Evolutionary conservation across 2,797 vertebrate species (phyloP), one percentile per base, ranked within the genome.

Genomic region (Centroberyx gerrardi): DNA sequence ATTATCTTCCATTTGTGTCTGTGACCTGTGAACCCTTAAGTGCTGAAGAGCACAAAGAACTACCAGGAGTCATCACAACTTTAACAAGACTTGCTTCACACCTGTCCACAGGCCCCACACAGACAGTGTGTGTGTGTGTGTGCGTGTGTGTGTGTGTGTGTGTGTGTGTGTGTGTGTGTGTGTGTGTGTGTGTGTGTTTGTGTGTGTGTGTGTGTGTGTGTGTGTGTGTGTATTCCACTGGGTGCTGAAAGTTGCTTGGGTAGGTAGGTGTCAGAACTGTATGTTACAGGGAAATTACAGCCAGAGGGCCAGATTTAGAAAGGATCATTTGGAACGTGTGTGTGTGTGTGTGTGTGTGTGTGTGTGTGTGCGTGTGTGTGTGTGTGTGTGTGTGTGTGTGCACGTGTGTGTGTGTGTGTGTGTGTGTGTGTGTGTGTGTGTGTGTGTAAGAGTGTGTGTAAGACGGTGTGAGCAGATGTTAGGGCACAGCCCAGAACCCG

Each of bases 1-100:
- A 90, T 93, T 90, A 93, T 81, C 83, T 79, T 69, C 69, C 0
- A 27, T 75, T 86, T 80, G 67, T 59, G 80, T 70, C 62, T 38
- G 60, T 74, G 88, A 84, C 84, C 83, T 82, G 51, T 78, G 85
- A 90, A 83, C 75, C 75, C 72, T 70, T 76, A 70, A 81, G 74
- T 83, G 84, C 88, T 48, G 85, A 88, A 75, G 80, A 83, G 78
- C 74, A 74, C 81, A 76, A 85, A 81, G 72, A 89, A 82, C 69
- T 62, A 86, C 87, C 72, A 60, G 66, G 80, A 91, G 90, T 87
- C 86, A 88, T 88, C 88, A 83, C 70, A 81, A 87, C 80, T 89
- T 87, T 80, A 86, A 86, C 64, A 69, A 85, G 84, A 81, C 80
- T 61, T 63, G 61, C 64, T 74, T 91, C 69, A 78, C 74, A 86